These are phyloP conservation scores for Nezara viridula DNA, from an alignment of 2,888 invertebrate genomes.

Conservation along the genomic window DNA sequence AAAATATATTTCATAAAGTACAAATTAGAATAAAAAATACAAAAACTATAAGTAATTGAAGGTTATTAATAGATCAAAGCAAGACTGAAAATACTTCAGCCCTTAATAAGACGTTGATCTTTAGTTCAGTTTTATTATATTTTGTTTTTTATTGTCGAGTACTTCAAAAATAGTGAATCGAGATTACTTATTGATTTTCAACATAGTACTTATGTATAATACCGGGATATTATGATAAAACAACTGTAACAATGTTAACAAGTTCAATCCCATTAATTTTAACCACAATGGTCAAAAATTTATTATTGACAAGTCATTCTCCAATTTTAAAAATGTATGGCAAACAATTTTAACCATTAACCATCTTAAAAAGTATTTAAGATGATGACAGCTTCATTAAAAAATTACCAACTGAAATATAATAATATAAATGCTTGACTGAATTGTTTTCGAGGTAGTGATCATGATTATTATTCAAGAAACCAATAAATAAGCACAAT, in stretches of 20 bases:
- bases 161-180: neutral
- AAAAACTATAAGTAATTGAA: neutral
- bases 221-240: neutral
- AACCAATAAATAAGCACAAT: conserved; percentile 24
- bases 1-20: neutral
- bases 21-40: neutral
- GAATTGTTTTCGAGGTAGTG: neutral
- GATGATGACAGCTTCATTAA: neutral
- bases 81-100: neutral
- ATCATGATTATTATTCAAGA: neutral
- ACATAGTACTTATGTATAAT: neutral
- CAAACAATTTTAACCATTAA: neutral
- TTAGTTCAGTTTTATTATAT: no score
- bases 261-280: neutral
- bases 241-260: neutral
- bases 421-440: neutral
- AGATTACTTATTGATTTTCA: neutral
- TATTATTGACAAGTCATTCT: neutral
- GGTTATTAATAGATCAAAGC: no score
- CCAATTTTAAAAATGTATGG: neutral
- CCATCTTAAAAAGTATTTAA: neutral
- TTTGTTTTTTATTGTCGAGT: neutral
- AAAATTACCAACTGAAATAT: neutral
- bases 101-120: neutral
- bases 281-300: neutral